Base-by-base conservation (phyloP, 2,797 vertebrate genomes). In the Odontamblyopus rebecca region DNA sequence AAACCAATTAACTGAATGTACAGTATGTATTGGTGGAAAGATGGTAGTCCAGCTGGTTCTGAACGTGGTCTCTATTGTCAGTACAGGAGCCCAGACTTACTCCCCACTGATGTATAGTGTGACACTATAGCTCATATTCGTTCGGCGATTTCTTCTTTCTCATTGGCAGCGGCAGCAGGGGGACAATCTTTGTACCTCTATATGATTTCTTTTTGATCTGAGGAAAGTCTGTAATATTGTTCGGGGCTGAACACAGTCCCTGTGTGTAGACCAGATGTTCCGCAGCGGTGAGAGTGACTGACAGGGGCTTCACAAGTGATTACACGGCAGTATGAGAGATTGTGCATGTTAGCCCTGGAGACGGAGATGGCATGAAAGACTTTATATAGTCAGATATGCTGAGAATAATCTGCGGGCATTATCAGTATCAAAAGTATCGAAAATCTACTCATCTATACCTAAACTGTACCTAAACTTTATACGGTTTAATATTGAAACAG, bases 31-130 rank as follows among this genome's bases (percentile, higher is more conserved):
- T 13, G 41, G 57, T 68, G 61, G 68, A 80, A 76, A 71, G 57
- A 61, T 12, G 54, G 8, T 26, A 59, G 63, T 30, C 11, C 32
- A 0, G 26, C 35, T 64, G 74, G 73, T 86, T 87, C 82, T 56
- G 78, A 87, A 82, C 69, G 60, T n/a, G 50, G 19, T 81, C 87
- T 86, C 85, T 84, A 88, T 91, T 82, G 80, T 74, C 81, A 71
- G 60, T 59, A 35, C 8, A 1, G 69, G 59, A 73, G 76, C 80
- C 79, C 59, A 53, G 51, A 71, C 54, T 65, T 76, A 63, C 41
- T 54, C 63, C 48, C 50, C 27, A 60, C 67, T 79, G 74, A 86
- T 79, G 60, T 73, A 19, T 23, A 23, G 23, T 50, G 61, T 19
- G 3, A 6, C 6, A 62, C 38, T 65, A 78, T 6, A 72, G 75